These are phyloP conservation scores for Noctua comes DNA, from an alignment of 2,888 invertebrate genomes.

Conservation along the genomic window DNA sequence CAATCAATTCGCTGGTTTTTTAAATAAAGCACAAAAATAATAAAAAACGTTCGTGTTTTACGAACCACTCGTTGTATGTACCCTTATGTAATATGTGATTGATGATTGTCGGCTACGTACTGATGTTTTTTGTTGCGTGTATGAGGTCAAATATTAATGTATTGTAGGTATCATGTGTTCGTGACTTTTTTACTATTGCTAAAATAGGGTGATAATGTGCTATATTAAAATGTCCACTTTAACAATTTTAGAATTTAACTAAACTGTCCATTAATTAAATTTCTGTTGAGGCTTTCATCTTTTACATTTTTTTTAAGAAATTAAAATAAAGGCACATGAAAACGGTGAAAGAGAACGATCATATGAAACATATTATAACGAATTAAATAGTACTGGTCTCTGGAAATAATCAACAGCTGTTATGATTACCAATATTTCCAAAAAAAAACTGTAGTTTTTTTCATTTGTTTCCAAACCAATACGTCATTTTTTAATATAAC, in stretches of 20 bases:
- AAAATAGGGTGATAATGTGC: not conserved
- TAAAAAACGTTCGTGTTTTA: conserved; percentile 84
- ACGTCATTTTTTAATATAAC: not conserved
- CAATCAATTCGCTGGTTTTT: conserved; percentile 90
- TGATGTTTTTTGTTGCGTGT: not conserved
- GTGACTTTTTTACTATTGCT: not conserved
- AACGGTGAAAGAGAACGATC: not conserved
- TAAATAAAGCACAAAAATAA: conserved; percentile 88
- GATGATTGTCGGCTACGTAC: conserved; percentile 42
- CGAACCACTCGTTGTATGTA: conserved; percentile 67
- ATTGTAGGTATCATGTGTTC: not conserved
- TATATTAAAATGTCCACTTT: not conserved
- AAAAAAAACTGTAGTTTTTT: not conserved
- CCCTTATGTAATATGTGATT: conserved; percentile 77
- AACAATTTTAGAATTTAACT: not conserved
- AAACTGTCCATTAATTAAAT: not conserved
- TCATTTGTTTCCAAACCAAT: not conserved
- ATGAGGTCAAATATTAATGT: not conserved
- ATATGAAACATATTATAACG: not conserved
- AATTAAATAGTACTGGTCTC: not conserved
- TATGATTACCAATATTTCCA: not conserved
- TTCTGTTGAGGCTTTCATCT: not conserved
- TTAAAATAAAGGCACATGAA: not conserved
- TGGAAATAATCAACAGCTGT: not conserved
- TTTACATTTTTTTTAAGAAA: not conserved